These are phyloP conservation scores for Heptranchias perlo DNA, from an alignment of 2,113 vertebrate genomes.

Conservation along the genomic window DNA sequence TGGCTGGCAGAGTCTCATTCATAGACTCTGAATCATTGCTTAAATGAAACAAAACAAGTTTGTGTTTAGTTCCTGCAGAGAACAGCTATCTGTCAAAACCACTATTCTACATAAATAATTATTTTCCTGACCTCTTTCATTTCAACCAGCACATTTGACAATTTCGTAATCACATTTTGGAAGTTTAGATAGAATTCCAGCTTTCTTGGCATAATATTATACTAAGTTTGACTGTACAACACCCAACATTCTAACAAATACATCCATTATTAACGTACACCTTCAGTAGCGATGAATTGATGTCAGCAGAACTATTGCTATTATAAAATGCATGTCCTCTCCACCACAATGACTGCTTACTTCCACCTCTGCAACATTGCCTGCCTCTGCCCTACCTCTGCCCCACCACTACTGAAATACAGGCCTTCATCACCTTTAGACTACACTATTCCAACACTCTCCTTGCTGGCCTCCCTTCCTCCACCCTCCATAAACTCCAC, in stretches of 20 bases:
- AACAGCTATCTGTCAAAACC: neutral
- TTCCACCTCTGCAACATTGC: neutral
- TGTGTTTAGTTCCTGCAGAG: neutral
- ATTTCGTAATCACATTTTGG: neutral
- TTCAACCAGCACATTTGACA: neutral
- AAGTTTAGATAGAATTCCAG: neutral
- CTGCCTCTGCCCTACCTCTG: neutral
- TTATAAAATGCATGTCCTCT: neutral
- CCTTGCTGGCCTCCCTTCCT: neutral
- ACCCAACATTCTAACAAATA: neutral
- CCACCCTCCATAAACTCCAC: neutral
- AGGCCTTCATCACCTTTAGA: neutral
- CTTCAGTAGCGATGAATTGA: neutral
- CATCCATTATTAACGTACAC: neutral
- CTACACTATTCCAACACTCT: neutral
- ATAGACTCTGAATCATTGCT: conserved; percentile 3
- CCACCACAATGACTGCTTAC: neutral
- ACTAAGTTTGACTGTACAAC: neutral
- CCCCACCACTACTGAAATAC: neutral
- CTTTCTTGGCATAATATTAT: neutral
- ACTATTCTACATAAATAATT: neutral
- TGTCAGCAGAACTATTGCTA: neutral
- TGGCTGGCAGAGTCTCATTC: neutral
- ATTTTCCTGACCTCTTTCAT: neutral
- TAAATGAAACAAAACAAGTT: neutral